Evolutionary conservation across 2,888 invertebrate species (phyloP).

Genomic region (Ectropis crepuscularia): DNA sequence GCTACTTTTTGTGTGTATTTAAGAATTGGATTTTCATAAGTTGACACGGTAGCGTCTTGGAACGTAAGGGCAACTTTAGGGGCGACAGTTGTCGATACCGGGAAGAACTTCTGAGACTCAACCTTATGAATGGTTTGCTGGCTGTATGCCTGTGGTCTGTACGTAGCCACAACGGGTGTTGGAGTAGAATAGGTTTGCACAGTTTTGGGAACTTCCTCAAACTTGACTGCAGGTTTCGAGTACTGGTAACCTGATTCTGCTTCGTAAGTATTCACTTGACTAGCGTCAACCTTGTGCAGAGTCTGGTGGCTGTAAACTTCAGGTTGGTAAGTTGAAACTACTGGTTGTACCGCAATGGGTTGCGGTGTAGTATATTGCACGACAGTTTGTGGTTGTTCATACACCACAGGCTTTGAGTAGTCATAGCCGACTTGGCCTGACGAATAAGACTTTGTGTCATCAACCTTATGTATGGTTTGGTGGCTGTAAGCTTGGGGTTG

Average conservation of each 20-base stretch:
- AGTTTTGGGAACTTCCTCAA: slow-evolving; percentile 63
- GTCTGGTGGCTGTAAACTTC: slow-evolving; percentile 66
- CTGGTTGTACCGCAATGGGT: slow-evolving; percentile 49
- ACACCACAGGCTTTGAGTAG: slow-evolving; percentile 48
- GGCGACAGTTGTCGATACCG: slow-evolving; percentile 59
- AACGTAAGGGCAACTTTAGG: slow-evolving; percentile 59
- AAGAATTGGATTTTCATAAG: slow-evolving; percentile 70
- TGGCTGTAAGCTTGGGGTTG: slow-evolving; percentile 64
- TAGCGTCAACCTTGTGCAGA: slow-evolving; percentile 61
- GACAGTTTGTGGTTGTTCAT: slow-evolving; percentile 51
- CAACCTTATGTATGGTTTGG: slow-evolving; percentile 65
- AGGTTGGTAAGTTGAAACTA: slow-evolving; percentile 62
- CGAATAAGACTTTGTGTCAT: slow-evolving; percentile 54
- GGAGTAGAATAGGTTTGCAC: slow-evolving; percentile 59
- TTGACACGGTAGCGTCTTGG: slow-evolving; percentile 51
- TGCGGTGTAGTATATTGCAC: slow-evolving; percentile 55
- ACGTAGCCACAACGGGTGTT: slow-evolving; percentile 60
- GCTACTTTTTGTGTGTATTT: slow-evolving; percentile 62
- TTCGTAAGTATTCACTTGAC: slow-evolving; percentile 58
- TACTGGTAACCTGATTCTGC: slow-evolving; percentile 61
- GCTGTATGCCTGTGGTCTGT: slow-evolving; percentile 66
- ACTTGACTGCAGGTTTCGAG: slow-evolving; percentile 54
- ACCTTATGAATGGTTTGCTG: slow-evolving; percentile 72
- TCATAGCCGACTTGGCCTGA: slow-evolving; percentile 52
- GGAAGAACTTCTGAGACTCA: slow-evolving; percentile 56